Evolutionary conservation across 2,797 vertebrate species (phyloP).

Genomic region (Sphaeramia orbicularis): DNA sequence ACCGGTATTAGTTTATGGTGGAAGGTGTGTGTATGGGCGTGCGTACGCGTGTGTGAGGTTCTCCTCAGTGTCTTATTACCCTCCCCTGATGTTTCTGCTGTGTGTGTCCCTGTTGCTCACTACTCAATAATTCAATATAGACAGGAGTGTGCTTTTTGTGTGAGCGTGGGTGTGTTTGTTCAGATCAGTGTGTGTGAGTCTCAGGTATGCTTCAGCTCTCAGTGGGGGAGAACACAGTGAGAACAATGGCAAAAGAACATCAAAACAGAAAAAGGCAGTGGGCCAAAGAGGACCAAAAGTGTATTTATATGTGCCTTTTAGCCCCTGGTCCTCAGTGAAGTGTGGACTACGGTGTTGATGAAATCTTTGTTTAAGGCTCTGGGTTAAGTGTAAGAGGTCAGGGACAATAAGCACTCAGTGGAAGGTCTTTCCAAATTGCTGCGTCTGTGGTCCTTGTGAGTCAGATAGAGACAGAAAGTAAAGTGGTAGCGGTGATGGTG

Average conservation of each 20-base stretch:
- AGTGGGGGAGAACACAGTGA: conserved; percentile 29
- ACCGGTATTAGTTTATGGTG: conserved; percentile 14
- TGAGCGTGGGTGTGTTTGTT: conserved; percentile 1
- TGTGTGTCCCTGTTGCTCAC: conserved; percentile 46
- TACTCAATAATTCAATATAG: conserved; percentile 76
- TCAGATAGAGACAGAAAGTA: conserved; percentile 27
- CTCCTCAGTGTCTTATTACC: conserved; percentile 65
- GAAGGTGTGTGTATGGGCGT: conserved; percentile 22
- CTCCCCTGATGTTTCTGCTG: conserved; percentile 37
- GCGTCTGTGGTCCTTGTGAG: conserved; percentile 5
- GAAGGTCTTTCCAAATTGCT: conserved; percentile 20
- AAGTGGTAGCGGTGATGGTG: conserved; percentile 47
- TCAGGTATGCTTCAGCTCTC: conserved; percentile 45
- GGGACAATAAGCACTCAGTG: neutral
- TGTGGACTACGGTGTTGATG: neutral
- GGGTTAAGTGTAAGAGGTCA: conserved; percentile 8
- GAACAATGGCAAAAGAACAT: conserved; percentile 12
- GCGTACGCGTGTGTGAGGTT: conserved; percentile 26
- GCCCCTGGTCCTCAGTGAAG: neutral
- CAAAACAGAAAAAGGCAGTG: neutral
- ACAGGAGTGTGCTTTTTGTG: conserved; percentile 51
- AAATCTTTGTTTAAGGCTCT: neutral
- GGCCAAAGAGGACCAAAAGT: neutral
- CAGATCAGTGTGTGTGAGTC: conserved; percentile 1
- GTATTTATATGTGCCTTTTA: too few relatives aligned